Percentiles rank a stretch among this genome's conserved stretches.
phyloP scores from a whole-genome alignment of 1,140 invertebrate species.

The Drosophila insularis region DNA sequence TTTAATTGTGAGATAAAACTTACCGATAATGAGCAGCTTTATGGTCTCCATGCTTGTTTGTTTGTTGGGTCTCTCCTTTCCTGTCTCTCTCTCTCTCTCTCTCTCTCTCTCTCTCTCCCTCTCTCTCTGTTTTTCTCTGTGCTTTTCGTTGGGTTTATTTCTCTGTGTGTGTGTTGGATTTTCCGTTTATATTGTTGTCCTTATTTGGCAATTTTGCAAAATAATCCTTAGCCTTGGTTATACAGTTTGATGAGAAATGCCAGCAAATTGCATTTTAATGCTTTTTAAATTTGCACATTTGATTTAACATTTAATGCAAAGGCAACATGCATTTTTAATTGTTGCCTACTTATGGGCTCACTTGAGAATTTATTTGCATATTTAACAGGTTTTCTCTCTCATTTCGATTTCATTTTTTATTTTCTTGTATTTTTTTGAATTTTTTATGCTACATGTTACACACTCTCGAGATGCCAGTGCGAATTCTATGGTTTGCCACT shows the following conservation, averaged over 20 bases:
- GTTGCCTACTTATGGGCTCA: conserved; percentile 18
- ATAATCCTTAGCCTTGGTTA: conserved; percentile 39
- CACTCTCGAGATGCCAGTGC: conserved; percentile 30
- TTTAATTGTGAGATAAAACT: conserved; percentile 82
- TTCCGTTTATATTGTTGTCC: conserved; percentile 23
- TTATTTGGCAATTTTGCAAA: conserved; percentile 47
- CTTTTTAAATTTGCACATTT: conserved; percentile 45
- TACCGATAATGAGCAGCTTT: conserved; percentile 82
- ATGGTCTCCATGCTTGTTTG: conserved; percentile 70
- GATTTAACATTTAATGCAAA: conserved; percentile 26
- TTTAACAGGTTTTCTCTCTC: neutral
- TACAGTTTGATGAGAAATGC: conserved; percentile 60
- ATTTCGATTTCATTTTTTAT: conserved; percentile 2
- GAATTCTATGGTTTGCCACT: conserved; percentile 13
- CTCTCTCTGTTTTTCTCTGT: conserved; percentile 8
- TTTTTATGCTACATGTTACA: conserved; percentile 28
- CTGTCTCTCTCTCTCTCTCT: neutral
- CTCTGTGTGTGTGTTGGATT: conserved; percentile 4
- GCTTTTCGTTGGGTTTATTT: conserved; percentile 13
- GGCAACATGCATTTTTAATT: conserved; percentile 28
- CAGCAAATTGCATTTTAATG: conserved; percentile 76
- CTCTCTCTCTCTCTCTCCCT: neutral
- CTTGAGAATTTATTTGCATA: conserved; percentile 26
- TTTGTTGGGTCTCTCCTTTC: conserved; percentile 18
- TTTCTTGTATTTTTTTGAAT: neutral